Evolutionary conservation across 2,113 vertebrate species (phyloP).

Genomic region (Ranitomeya variabilis): DNA sequence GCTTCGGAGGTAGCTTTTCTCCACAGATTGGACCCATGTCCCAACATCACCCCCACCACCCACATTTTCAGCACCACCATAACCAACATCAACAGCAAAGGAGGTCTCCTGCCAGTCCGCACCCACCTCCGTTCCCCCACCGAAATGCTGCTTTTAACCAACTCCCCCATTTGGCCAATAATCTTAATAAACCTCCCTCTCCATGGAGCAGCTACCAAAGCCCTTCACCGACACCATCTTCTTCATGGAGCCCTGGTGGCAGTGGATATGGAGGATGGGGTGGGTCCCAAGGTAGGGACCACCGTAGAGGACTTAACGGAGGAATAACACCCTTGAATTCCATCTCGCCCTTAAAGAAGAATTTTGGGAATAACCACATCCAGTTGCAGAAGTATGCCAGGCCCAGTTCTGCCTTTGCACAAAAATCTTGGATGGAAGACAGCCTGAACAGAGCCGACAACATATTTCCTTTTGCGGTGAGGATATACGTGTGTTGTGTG

Average conservation of each 20-base stretch:
- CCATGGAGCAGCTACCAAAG: conserved; percentile 99
- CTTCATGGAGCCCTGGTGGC: conserved; percentile 93
- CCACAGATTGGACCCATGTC: conserved; percentile 95
- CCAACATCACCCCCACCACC: conserved; percentile 95
- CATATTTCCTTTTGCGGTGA: conserved; percentile 97
- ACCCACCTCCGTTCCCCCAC: conserved; percentile 92
- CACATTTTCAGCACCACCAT: conserved; percentile 94
- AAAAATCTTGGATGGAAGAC: conserved; percentile 97
- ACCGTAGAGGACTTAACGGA: conserved; percentile 90
- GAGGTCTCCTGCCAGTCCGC: conserved; percentile 91
- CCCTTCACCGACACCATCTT: conserved; percentile 91
- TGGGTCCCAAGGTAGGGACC: conserved; percentile 93
- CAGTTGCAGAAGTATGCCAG: conserved; percentile 94
- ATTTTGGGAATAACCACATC: conserved; percentile 95
- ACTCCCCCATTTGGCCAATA: conserved; percentile 91
- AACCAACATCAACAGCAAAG: conserved; percentile 97
- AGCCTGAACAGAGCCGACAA: conserved; percentile 89
- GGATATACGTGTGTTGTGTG: conserved; percentile 43
- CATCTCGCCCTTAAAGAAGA: conserved; percentile 97
- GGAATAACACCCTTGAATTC: conserved; percentile 93
- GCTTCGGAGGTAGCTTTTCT: conserved; percentile 95
- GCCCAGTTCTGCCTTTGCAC: conserved; percentile 92
- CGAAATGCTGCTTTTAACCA: conserved; percentile 95
- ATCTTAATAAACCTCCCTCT: conserved; percentile 94
- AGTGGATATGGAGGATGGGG: conserved; percentile 95